Evolutionary conservation across 1,140 invertebrate genomes (phyloP), one percentile per base, ranked within the genome.

Genomic region (Cotesia chilonis): DNA sequence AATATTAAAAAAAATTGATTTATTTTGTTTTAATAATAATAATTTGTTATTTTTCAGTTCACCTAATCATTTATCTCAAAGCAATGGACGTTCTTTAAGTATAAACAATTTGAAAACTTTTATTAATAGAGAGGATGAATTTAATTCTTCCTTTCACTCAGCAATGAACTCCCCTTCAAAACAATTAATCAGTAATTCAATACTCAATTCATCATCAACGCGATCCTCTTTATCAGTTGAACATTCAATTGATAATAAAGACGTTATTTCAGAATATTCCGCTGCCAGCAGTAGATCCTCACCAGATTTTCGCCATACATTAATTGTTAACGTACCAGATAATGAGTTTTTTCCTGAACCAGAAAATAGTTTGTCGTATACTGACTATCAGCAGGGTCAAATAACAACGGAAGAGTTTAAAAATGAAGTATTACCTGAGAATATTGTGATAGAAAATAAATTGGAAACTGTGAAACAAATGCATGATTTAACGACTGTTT

Each of bases 361-460:
- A 52, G 41, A 68, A 9, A 17, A 41, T 20, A n/a, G 38, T 10
- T 14, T 41, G n/a, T 12, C 55, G 36, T 68, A 74, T 71, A 57
- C 74, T 37, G 70, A 78, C 66, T 75, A 72, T 41, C 80, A 85
- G 75, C 67, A 76, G 37, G 64, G 90, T 67, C 79, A 91, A 75
- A 90, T 87, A 81, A 90, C 91, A 82, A 84, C 91, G 7, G 80
- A 87, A 41, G 88, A 87, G 20, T 81, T 91, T 3, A 90, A 89
- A 74, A 87, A 89, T 77, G 90, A 91, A 80, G 84, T 91, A 77
- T 83, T 87, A 12, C 82, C 88, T 66, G 77, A 47, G 41, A 47
- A 47, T 47, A 47, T 6, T 47, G 7, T 47, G 41, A 47, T 47
- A 47, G 5, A 47, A 7, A 47, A 47, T 47, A 47, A 57, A 65